Evolutionary conservation across 23 tunicate genomes (phyloP).

Genomic region (Styela clava): DNA sequence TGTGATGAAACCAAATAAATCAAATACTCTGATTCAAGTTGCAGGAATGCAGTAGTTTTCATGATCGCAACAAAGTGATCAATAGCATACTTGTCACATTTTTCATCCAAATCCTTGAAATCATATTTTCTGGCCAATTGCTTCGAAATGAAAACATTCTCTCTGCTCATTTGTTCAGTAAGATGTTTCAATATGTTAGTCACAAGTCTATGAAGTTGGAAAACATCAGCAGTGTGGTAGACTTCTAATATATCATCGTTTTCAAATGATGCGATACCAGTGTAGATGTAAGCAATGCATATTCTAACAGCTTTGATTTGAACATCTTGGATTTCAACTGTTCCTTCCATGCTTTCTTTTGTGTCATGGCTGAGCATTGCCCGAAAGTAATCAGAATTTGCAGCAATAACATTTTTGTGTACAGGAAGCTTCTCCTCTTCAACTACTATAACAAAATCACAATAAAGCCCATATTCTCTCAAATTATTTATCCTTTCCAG

Average conservation of each 20-base stretch:
- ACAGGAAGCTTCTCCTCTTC: neutral
- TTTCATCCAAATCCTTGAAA: neutral
- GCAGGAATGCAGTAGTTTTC: neutral
- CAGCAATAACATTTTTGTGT: neutral
- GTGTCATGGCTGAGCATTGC: neutral
- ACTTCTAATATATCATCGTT: neutral
- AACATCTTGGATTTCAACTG: neutral
- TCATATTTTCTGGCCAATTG: neutral
- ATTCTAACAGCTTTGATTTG: neutral
- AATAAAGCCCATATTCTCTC: neutral
- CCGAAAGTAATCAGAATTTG: neutral
- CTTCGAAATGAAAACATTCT: neutral
- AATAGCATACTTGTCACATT: neutral
- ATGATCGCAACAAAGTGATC: neutral
- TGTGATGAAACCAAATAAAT: neutral
- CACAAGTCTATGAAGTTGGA: neutral
- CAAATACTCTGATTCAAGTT: neutral
- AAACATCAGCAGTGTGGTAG: neutral
- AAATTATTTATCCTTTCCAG: neutral
- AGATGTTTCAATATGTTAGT: neutral
- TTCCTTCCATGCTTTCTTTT: neutral
- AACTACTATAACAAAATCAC: neutral
- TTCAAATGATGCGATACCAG: neutral
- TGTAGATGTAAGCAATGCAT: neutral
- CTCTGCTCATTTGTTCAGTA: neutral